Percentiles rank a stretch among this genome's conserved stretches.
Evolutionary conservation across 1,140 invertebrate genomes (phyloP).

Genomic region (Lanistes nyassanus): DNA sequence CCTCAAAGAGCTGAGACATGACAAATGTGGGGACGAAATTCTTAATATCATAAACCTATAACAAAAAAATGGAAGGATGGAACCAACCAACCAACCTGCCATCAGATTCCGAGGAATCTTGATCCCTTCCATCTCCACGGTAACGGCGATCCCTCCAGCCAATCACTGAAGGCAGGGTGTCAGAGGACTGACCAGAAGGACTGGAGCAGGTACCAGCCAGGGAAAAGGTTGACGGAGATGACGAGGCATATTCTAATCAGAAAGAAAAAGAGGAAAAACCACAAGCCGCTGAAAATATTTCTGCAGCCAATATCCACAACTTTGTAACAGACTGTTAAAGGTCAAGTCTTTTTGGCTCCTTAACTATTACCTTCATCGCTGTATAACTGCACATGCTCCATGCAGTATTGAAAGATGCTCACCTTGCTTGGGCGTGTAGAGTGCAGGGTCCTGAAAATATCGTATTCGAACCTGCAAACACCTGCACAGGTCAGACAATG

Average conservation of each 20-base stretch:
- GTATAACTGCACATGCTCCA: too few species aligned
- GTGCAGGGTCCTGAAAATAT: conserved; percentile 60
- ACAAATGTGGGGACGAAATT: too few species aligned
- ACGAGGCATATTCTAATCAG: conserved; percentile 52
- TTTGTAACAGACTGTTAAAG: too few species aligned
- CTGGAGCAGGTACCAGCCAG: conserved; percentile 45
- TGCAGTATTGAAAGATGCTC: background rate
- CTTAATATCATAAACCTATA: too few species aligned
- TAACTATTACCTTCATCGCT: too few species aligned
- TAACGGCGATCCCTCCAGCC: conserved; percentile 55
- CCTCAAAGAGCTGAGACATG: too few species aligned
- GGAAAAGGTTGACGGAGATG: conserved; percentile 45
- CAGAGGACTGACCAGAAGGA: conserved; percentile 39
- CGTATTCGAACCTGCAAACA: conserved; percentile 50
- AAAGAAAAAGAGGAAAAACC: too few species aligned
- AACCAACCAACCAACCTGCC: conserved; percentile 38
- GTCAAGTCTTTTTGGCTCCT: too few species aligned
- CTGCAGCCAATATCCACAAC: too few species aligned
- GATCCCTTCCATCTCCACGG: conserved; percentile 62
- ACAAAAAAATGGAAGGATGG: too few species aligned
- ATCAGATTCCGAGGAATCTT: conserved; percentile 53
- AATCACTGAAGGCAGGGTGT: conserved; percentile 51
- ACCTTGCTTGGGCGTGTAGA: conserved; percentile 65
- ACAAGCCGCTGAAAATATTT: too few species aligned
- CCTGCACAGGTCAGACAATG: conserved; percentile 47